Evolutionary conservation across 2,113 vertebrate genomes (phyloP), one percentile per base, ranked within the genome.

Genomic region (Phylloscopus trochilus): DNA sequence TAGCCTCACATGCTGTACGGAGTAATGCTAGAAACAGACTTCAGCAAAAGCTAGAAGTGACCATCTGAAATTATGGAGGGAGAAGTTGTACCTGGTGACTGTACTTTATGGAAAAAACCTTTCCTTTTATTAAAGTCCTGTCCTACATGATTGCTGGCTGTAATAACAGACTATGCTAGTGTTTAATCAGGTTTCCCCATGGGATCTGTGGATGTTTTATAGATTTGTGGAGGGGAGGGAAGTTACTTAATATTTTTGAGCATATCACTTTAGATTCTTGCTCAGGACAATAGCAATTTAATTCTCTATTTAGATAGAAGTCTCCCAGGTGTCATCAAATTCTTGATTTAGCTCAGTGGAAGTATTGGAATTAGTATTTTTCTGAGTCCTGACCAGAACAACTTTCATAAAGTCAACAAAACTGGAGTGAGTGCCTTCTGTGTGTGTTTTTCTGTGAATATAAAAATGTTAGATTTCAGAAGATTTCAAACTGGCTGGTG

Each of bases 161-260:
- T 46, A 74, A 58, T 80, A 95, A 37, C 46, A 0, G 9, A 76
- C 30, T 51, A 23, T 55, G 19, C 59, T 39, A 26, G 67, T 15
- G 30, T 68, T 87, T 82, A 70, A 69, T 59, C 55, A 62, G 13
- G 30, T 69, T 73, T 64, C 26, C 47, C 60, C 28, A n/a, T 52
- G 55, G 74, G 44, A 23, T 55, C 24, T 68, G 15, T 70, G 52
- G 81, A 43, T 39, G 9, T 52, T 87, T 78, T 66, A 62, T 39
- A 55, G 24, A 51, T 58, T 49, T 70, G 7, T 3, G 7, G 2
- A 9, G 1, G 7, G 9, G 1, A 11, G 6, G 30, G 8, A 44
- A 44, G 28, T 76, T 82, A 18, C 19, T 53, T 55, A 39, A 62
- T 81, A 26, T 31, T 91, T 90, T 59, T 82, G 53, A 79, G 37